These are phyloP conservation scores for Holotrichia oblita DNA, from an alignment of 1,140 invertebrate species.

Conservation along the genomic window DNA sequence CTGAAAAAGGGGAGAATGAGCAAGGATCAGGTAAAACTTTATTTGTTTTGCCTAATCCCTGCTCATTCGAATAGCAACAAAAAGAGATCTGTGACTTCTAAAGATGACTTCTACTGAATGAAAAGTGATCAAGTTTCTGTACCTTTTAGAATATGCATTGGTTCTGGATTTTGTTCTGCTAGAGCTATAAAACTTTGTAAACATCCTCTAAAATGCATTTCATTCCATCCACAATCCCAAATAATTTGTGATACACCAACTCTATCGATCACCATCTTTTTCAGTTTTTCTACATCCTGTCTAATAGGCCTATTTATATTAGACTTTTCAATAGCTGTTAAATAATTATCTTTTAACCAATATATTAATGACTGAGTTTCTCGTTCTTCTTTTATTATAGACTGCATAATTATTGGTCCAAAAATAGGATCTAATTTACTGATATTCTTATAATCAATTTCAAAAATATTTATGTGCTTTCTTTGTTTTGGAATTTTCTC, in stretches of 20 bases:
- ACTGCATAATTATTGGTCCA: constrained; percentile 64
- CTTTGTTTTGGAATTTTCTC: constrained; percentile 69
- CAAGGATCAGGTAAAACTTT: no score
- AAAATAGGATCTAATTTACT: constrained; percentile 66
- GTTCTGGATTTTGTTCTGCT: constrained; percentile 73
- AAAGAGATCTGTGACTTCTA: no score
- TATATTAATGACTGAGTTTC: constrained; percentile 62
- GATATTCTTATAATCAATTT: constrained; percentile 62
- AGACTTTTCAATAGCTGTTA: constrained; percentile 68
- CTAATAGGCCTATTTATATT: constrained; percentile 70
- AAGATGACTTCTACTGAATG: no score
- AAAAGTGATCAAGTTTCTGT: no score
- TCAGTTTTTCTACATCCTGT: constrained; percentile 73
- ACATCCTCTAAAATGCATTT: constrained; percentile 85
- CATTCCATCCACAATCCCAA: constrained; percentile 90
- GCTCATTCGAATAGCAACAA: no score
- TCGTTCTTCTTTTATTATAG: constrained; percentile 64
- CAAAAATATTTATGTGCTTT: constrained; percentile 56
- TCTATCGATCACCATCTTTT: constrained; percentile 65
- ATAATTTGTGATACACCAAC: constrained; percentile 69
- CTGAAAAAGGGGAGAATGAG: no score
- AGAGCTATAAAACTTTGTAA: constrained; percentile 79
- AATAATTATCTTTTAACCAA: constrained; percentile 74
- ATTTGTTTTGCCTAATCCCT: no score
- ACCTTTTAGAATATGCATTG: constrained; percentile 74